phyloP scores from a whole-genome alignment of 2,797 vertebrate genomes.

The Hozukius guyotensis region DNA sequence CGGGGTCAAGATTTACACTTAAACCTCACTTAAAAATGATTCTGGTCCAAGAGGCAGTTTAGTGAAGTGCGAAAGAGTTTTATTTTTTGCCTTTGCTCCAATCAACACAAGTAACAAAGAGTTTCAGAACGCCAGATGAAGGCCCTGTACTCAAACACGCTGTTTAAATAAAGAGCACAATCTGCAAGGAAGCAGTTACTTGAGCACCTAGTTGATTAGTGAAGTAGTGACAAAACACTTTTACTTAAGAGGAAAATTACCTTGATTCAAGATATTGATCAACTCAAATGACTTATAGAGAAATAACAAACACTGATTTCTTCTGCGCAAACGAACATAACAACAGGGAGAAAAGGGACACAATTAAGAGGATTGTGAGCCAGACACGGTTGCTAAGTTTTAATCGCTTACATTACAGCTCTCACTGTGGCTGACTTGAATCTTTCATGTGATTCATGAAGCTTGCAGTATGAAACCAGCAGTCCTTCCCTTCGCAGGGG shows the following conservation, averaged over 20 bases:
- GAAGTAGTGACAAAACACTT: background rate
- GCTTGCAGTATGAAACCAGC: background rate
- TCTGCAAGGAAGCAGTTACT: background rate
- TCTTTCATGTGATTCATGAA: constrained; percentile 5
- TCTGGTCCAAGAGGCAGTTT: background rate
- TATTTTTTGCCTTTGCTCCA: background rate
- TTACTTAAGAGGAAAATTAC: constrained; percentile 4
- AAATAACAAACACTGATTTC: background rate
- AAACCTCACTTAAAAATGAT: background rate
- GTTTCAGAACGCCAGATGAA: background rate
- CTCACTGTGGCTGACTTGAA: background rate
- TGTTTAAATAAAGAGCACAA: background rate
- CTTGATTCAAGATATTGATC: constrained; percentile 38
- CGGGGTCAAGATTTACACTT: background rate
- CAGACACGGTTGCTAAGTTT: constrained; percentile 3
- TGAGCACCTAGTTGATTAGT: background rate
- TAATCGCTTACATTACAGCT: constrained; percentile 5
- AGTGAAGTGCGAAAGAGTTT: background rate
- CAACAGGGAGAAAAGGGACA: background rate
- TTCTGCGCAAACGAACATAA: background rate
- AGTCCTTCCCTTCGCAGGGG: background rate
- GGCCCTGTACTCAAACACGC: background rate
- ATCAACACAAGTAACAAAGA: background rate
- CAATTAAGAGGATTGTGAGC: background rate
- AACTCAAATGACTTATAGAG: background rate